A percentile compares a stretch with the other conserved stretches of the same genome.
These are phyloP conservation scores for Antheraea pernyi DNA, from an alignment of 1,140 invertebrate genomes.

Conservation along the genomic window DNA sequence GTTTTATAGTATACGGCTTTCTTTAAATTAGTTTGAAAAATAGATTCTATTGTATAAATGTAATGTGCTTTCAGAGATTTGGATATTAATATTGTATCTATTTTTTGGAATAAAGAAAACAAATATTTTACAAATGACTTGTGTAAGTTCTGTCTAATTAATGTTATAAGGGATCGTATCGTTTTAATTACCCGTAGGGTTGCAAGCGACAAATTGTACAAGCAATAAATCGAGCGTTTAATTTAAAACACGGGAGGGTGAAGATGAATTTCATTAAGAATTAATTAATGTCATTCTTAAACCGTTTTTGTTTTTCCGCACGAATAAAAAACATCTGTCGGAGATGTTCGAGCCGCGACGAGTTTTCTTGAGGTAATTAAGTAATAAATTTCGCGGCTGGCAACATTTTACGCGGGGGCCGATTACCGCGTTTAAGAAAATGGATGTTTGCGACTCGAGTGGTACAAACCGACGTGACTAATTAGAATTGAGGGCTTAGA, in stretches of 20 bases:
- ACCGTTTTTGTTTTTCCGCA: slow-evolving; percentile 74
- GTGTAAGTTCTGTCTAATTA: slow-evolving; percentile 63
- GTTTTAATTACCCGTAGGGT: slow-evolving; percentile 67
- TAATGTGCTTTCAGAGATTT: slow-evolving; percentile 9
- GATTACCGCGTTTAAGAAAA: slow-evolving; percentile 75
- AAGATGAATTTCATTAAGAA: slow-evolving; percentile 80
- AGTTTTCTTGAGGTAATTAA: slow-evolving; percentile 78
- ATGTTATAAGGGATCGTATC: slow-evolving; percentile 60
- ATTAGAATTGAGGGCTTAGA: slow-evolving; percentile 71
- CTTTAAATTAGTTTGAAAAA: slow-evolving; percentile 34
- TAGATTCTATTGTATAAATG: slow-evolving; percentile 23
- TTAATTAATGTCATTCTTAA: slow-evolving; percentile 80
- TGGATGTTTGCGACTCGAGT: slow-evolving; percentile 59
- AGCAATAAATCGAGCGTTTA: slow-evolving; percentile 75
- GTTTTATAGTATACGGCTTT: slow-evolving; percentile 24
- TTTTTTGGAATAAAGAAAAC: slow-evolving; percentile 18
- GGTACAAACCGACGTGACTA: slow-evolving; percentile 60
- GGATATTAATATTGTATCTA: slow-evolving; percentile 22
- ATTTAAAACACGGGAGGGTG: slow-evolving; percentile 75
- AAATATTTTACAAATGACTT: slow-evolving; percentile 39
- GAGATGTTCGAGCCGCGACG: slow-evolving; percentile 57
- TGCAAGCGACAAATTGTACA: slow-evolving; percentile 72
- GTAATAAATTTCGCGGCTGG: slow-evolving; percentile 77
- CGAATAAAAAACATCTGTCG: slow-evolving; percentile 78
- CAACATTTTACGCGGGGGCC: slow-evolving; percentile 70